A percentile compares a stretch with the other conserved stretches of the same genome.
Evolutionary conservation across 1,140 invertebrate genomes (phyloP).

Genomic region (Lucilia cuprina): DNA sequence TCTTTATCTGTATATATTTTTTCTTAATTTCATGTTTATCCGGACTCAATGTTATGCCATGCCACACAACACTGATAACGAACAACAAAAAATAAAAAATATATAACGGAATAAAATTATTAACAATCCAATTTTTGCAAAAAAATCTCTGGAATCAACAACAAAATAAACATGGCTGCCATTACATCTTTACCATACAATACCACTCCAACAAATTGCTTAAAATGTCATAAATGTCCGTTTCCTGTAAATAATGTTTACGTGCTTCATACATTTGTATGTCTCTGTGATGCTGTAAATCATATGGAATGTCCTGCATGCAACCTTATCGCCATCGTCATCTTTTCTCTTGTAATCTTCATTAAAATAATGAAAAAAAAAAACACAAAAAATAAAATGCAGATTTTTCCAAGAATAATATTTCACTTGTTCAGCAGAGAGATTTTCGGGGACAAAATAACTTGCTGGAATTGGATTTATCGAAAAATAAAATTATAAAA

Average conservation of each 20-base stretch:
- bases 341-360: neutral
- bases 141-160: too few relatives aligned
- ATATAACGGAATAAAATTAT: too few relatives aligned
- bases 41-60: too few relatives aligned
- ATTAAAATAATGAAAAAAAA: neutral
- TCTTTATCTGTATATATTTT: too few relatives aligned
- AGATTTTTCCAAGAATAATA: constrained; percentile 79
- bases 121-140: too few relatives aligned
- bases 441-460: constrained; percentile 81
- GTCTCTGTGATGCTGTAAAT: neutral
- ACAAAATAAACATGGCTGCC: too few relatives aligned
- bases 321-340: neutral
- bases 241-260: neutral
- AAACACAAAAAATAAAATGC: neutral
- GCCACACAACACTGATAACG: too few relatives aligned
- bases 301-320: neutral
- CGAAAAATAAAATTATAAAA: constrained; percentile 78
- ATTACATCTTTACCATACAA: too few relatives aligned
- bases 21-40: too few relatives aligned
- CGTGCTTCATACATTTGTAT: neutral
- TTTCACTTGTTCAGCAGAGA: constrained; percentile 77
- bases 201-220: too few relatives aligned
- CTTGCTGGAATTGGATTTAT: constrained; percentile 82
- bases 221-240: neutral
- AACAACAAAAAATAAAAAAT: too few relatives aligned